These are phyloP conservation scores for Podarcis raffonei DNA, from an alignment of 2,113 vertebrate genomes.

Conservation along the genomic window DNA sequence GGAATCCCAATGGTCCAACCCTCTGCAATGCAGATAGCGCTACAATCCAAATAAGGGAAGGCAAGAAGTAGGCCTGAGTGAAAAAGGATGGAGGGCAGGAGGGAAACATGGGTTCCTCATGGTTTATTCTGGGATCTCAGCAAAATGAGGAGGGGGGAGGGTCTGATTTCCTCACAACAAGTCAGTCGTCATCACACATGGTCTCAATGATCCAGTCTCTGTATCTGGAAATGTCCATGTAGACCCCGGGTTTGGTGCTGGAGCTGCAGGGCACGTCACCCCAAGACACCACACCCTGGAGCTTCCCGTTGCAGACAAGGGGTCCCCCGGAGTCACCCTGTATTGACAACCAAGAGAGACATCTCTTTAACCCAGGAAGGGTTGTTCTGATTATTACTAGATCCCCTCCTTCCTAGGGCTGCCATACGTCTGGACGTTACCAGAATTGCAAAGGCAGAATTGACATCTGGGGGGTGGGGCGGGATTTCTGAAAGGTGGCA, in stretches of 20 bases:
- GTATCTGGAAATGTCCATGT: conserved; percentile 79
- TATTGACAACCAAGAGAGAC: background rate
- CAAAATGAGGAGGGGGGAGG: background rate
- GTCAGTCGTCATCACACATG: conserved; percentile 39
- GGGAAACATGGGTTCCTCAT: background rate
- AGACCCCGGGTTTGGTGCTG: conserved; percentile 75
- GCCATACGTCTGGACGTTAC: too few relatives aligned
- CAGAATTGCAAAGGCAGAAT: too few relatives aligned
- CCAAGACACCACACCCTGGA: conserved; percentile 82
- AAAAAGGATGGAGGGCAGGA: background rate
- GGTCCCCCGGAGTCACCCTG: conserved; percentile 82
- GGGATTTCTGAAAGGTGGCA: too few relatives aligned
- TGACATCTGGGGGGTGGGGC: too few relatives aligned
- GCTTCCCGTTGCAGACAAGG: conserved; percentile 74
- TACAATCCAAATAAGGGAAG: background rate
- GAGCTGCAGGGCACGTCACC: conserved; percentile 73
- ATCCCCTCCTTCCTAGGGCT: too few relatives aligned
- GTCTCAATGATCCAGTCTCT: conserved; percentile 76
- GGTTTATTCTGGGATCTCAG: background rate
- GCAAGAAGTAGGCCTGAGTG: background rate
- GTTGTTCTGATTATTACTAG: too few relatives aligned
- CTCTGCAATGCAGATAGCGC: background rate
- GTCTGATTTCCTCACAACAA: background rate
- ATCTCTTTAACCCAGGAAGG: background rate
- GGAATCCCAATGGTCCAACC: too few relatives aligned